Evolutionary conservation across 2,888 invertebrate species (phyloP).

Genomic region (Cylindroiulus punctatus): DNA sequence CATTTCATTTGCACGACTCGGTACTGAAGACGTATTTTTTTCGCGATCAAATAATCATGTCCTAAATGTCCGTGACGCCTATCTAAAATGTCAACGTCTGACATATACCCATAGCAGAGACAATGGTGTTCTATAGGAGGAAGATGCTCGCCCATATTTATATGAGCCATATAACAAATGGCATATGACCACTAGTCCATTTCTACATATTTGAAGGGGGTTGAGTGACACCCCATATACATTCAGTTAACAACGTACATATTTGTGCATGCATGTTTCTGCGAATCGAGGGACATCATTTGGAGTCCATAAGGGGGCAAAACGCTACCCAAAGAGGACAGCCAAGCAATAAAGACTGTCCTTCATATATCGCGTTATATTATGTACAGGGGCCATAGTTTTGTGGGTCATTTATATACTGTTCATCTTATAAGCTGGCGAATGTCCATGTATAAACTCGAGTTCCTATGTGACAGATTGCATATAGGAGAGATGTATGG

Average conservation of each 20-base stretch:
- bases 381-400: conserved; percentile 50
- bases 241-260: conserved; percentile 35
- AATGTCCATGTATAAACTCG: conserved; percentile 49
- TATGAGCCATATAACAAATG: conserved; percentile 28
- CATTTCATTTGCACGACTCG: not conserved
- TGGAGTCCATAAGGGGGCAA: conserved; percentile 19
- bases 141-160: conserved; percentile 8
- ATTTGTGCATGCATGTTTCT: conserved; percentile 45
- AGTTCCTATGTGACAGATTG: conserved; percentile 37
- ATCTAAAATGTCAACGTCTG: conserved; percentile 30
- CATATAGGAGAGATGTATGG: conserved; percentile 48
- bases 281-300: conserved; percentile 45
- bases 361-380: conserved; percentile 47
- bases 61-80: conserved; percentile 29
- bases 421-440: conserved; percentile 52
- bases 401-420: conserved; percentile 54
- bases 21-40: not conserved
- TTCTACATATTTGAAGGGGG: conserved; percentile 45
- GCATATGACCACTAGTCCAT: conserved; percentile 28
- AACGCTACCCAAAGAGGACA: conserved; percentile 44
- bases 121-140: not conserved
- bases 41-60: conserved; percentile 39
- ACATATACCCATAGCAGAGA: not conserved
- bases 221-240: conserved; percentile 39
- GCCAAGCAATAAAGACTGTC: conserved; percentile 46